These are phyloP conservation scores for Lochmaea capreae DNA, from an alignment of 2,888 invertebrate species.

Conservation along the genomic window DNA sequence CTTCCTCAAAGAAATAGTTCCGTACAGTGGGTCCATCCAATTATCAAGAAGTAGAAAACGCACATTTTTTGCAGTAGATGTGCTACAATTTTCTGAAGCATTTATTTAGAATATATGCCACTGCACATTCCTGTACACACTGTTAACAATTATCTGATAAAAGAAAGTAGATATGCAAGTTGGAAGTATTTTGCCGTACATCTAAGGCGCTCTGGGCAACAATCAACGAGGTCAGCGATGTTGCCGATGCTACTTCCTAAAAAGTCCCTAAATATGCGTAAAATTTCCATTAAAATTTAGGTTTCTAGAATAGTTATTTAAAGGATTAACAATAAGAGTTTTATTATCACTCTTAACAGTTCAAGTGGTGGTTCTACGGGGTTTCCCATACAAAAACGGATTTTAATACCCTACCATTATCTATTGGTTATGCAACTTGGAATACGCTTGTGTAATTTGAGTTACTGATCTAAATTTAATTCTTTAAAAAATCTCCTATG, in stretches of 20 bases:
- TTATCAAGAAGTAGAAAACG: no score
- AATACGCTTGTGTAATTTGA: background rate
- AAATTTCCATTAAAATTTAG: background rate
- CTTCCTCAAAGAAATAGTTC: no score
- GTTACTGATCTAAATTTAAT: background rate
- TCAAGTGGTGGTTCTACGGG: background rate
- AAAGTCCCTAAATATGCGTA: background rate
- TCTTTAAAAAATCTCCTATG: background rate
- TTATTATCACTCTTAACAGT: no score
- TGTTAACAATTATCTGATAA: slow-evolving; percentile 44
- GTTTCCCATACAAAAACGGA: background rate
- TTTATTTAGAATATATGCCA: slow-evolving; percentile 4
- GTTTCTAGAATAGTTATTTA: background rate
- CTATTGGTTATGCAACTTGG: background rate
- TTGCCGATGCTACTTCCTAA: slow-evolving; percentile 3
- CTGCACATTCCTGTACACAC: slow-evolving; percentile 16
- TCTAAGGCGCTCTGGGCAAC: slow-evolving; percentile 50
- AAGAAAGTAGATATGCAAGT: slow-evolving; percentile 49
- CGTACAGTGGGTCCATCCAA: no score
- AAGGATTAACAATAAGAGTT: no score
- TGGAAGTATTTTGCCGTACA: slow-evolving; percentile 51
- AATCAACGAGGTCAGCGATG: slow-evolving; percentile 51
- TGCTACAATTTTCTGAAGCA: background rate
- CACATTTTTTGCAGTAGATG: no score
- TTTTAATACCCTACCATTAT: background rate